phyloP scores from a whole-genome alignment of 2,888 invertebrate species.

The Nemurella pictetii region DNA sequence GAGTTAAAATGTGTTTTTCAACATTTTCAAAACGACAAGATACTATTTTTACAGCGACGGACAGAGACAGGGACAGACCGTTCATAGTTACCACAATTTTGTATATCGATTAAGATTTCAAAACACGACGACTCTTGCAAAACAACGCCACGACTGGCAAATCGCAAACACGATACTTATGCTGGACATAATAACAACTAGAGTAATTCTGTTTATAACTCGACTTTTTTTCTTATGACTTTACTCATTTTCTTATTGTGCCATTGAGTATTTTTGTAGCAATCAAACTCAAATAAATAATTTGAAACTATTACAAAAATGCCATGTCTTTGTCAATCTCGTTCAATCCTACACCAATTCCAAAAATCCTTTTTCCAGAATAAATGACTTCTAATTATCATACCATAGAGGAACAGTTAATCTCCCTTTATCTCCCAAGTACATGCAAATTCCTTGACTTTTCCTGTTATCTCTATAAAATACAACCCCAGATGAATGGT shows the following conservation, averaged over 20 bases:
- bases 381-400: no score
- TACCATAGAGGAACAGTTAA: no score
- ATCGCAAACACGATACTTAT: background rate
- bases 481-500: no score
- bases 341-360: no score
- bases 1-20: background rate
- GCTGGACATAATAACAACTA: constrained; percentile 4
- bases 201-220: background rate
- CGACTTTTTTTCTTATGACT: background rate
- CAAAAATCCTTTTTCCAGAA: no score
- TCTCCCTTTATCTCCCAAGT: no score
- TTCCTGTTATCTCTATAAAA: no score
- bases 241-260: background rate
- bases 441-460: no score
- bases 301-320: constrained; percentile 1
- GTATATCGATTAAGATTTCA: background rate
- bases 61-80: background rate
- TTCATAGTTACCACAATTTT: background rate
- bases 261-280: background rate
- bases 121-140: background rate
- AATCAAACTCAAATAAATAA: constrained; percentile 13
- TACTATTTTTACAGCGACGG: background rate
- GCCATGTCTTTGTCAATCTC: background rate
- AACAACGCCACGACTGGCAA: background rate
- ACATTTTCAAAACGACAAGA: background rate